A percentile compares a stretch with the other conserved stretches of the same genome.
Conservation (phyloP, 2,888 invertebrate genomes). For the Eubasilissa splendida region DNA sequence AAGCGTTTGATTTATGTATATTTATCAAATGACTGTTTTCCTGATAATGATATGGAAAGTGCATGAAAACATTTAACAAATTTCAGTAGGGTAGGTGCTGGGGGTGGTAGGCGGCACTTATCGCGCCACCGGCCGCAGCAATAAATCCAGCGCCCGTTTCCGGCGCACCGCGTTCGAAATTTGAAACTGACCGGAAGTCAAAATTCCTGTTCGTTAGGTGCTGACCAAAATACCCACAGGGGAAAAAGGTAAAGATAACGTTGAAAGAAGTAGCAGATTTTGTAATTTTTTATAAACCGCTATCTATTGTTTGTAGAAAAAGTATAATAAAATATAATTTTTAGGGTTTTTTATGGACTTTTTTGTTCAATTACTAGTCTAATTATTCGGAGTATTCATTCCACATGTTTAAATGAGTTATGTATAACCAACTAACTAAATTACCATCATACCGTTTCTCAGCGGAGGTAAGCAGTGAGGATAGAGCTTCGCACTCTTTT, state of each 20-base stretch:
- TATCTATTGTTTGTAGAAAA: too few relatives aligned
- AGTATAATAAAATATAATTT: too few relatives aligned
- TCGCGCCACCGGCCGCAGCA: constrained; percentile 18
- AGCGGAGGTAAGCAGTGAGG: too few relatives aligned
- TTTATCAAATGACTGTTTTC: background rate
- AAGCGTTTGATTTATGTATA: background rate
- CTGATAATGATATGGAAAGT: background rate
- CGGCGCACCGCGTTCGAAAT: constrained; percentile 52
- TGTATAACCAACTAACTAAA: too few relatives aligned
- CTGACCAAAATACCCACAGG: constrained; percentile 31
- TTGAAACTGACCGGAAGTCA: constrained; percentile 57
- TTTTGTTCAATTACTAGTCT: too few relatives aligned
- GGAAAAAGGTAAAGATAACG: constrained; percentile 9
- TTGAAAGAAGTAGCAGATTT: too few relatives aligned
- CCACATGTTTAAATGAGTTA: too few relatives aligned
- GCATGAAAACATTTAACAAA: constrained; percentile 15
- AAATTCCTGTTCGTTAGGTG: constrained; percentile 38
- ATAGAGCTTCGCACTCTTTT: too few relatives aligned
- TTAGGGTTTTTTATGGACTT: too few relatives aligned
- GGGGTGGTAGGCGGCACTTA: constrained; percentile 11
- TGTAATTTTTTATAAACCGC: too few relatives aligned
- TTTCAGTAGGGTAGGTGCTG: constrained; percentile 5
- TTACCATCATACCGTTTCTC: too few relatives aligned
- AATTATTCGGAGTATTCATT: too few relatives aligned
- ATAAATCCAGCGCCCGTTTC: constrained; percentile 42